A percentile compares a stretch with the other conserved stretches of the same genome.
Conservation (phyloP, 2,113 vertebrate species). For the Syngnathus typhle region DNA sequence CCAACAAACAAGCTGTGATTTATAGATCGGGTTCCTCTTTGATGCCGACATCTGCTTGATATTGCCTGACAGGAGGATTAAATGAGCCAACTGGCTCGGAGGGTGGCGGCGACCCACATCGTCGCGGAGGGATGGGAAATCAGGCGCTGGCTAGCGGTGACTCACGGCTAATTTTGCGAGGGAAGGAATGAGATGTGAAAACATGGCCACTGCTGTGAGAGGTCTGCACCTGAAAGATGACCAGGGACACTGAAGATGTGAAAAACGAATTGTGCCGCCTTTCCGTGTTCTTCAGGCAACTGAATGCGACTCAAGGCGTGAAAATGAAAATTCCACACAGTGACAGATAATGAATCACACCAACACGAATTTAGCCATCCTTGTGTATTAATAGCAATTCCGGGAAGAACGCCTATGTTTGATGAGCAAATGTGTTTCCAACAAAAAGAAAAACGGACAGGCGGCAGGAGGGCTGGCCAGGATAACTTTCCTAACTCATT, state of each 20-base stretch:
- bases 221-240: slow-evolving; percentile 24
- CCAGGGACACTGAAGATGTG: slow-evolving; percentile 7
- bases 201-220: slow-evolving; percentile 26
- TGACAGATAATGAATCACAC: slow-evolving; percentile 50
- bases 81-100: slow-evolving; percentile 57
- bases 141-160: slow-evolving; percentile 45
- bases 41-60: slow-evolving; percentile 72
- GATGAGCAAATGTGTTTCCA: slow-evolving; percentile 38
- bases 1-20: slow-evolving; percentile 67
- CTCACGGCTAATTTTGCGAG: slow-evolving; percentile 52
- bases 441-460: slow-evolving; percentile 2
- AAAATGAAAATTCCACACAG: slow-evolving; percentile 39
- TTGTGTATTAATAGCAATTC: slow-evolving; percentile 52
- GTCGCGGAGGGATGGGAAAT: slow-evolving; percentile 48
- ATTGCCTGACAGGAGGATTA: slow-evolving; percentile 60
- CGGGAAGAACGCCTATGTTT: slow-evolving; percentile 43
- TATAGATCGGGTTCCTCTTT: slow-evolving; percentile 66
- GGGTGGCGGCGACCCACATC: slow-evolving; percentile 57
- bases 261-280: slow-evolving; percentile 3
- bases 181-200: slow-evolving; percentile 42
- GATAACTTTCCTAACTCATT: slow-evolving; percentile 29
- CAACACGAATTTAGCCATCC: slow-evolving; percentile 47
- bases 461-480: slow-evolving; percentile 13
- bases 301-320: slow-evolving; percentile 29
- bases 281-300: slow-evolving; percentile 28